Base-by-base conservation (phyloP, 2,113 vertebrate species). In the Copsychus sechellarum region DNA sequence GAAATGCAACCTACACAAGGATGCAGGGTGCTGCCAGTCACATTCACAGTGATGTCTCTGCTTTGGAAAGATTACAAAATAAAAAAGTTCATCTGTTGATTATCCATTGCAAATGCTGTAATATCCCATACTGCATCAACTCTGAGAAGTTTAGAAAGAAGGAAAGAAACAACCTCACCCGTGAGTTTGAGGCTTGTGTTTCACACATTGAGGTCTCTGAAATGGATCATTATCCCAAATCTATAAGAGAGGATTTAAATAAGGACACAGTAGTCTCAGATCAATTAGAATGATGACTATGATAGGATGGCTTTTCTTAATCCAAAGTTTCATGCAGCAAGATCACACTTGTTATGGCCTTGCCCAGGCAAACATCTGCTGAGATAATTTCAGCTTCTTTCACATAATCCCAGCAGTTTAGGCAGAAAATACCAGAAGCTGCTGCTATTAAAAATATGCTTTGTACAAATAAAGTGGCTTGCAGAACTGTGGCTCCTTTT, bases 301-400 rank as follows among this genome's bases (percentile, higher is more conserved):
- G 9, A 54, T 54, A 86, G 24, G 47, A 67, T 67, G 69, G 22
- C 34, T 86, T 86, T 65, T 82, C 62, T 78, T 90, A 86, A 79
- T 71, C 72, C 5, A 5, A 58, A 82, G 3, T 73, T 57, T 31
- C 77, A 40, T 40, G 62, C 77, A 43, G 38, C 14, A 86, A 85
- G 45, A 48, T 54, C n/a, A 22, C 70, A 91, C 26, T 56, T 92
- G 57, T 91, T 70, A 72, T 65, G 81, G 54, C 54, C 28, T 72
- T 85, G 25, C 69, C 62, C 77, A 90, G 72, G 51, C 56, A 82
- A 93, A 70, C 66, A 78, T 23, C 36, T 80, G 28, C 90, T 92
- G 45, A 66, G 62, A 80, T 88, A 50, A 53, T 77, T 95, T 83
- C 91, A 94, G 40, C 48, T 94, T 93, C 50, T 92, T 88, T 64